Evolutionary conservation across 1,140 invertebrate genomes (phyloP).

Genomic region (Bombus pyrosoma): DNA sequence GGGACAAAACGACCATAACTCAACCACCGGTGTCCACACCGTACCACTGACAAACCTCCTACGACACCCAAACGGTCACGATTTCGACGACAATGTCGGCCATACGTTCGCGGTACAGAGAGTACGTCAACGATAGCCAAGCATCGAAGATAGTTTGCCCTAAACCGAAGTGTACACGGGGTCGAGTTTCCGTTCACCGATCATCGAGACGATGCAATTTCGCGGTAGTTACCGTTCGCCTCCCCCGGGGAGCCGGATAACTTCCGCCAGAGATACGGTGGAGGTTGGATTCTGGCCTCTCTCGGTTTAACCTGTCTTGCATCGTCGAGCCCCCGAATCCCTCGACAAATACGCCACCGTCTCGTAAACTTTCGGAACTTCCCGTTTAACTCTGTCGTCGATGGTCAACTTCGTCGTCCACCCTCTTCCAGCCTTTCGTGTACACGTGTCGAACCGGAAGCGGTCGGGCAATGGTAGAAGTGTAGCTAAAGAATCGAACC

Average conservation of each 20-base stretch:
- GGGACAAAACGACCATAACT: not conserved
- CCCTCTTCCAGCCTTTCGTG: not conserved
- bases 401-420: constrained; percentile 25
- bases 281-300: constrained; percentile 1
- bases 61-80: not conserved
- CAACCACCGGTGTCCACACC: not conserved
- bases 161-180: not conserved
- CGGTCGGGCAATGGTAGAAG: not conserved
- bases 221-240: constrained; percentile 20
- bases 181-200: not conserved
- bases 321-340: constrained; percentile 9
- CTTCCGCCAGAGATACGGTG: constrained; percentile 23
- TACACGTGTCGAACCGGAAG: not conserved
- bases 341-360: constrained; percentile 47
- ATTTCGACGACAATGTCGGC: not conserved
- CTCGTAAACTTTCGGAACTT: constrained; percentile 46
- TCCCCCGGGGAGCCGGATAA: constrained; percentile 18
- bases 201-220: constrained; percentile 39
- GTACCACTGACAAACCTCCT: not conserved
- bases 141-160: not conserved
- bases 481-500: not conserved
- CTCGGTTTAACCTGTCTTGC: constrained; percentile 47
- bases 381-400: constrained; percentile 37
- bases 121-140: not conserved
- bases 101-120: not conserved